Conservation (phyloP, 2,113 vertebrate genomes). For the Stictonetta naevosa region DNA sequence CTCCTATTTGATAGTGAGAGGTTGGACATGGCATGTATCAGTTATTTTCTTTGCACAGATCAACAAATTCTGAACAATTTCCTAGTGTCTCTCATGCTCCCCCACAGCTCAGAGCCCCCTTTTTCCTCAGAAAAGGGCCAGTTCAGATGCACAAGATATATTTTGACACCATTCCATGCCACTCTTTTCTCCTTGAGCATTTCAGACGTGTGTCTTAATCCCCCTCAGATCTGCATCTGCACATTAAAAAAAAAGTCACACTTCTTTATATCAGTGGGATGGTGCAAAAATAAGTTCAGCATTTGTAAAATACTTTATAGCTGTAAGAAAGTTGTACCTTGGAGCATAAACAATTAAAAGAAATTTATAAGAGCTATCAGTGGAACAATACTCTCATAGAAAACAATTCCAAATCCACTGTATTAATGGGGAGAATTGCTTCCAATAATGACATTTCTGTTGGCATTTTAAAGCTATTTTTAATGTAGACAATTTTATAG, state of each 20-base stretch:
- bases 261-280: neutral
- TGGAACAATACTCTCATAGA: neutral
- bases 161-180: neutral
- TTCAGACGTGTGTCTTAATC: neutral
- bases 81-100: neutral
- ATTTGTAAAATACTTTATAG: neutral
- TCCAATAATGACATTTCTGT: neutral
- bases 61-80: neutral
- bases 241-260: neutral
- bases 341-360: neutral
- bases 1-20: neutral
- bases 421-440: neutral
- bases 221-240: neutral
- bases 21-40: neutral
- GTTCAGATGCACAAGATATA: neutral
- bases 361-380: neutral
- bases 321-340: neutral
- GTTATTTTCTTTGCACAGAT: neutral
- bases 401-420: neutral
- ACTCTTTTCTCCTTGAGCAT: neutral
- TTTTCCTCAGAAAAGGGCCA: neutral
- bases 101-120: neutral
- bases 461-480: constrained; percentile 11
- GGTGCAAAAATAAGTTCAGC: neutral
- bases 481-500: neutral